A percentile compares a stretch with the other conserved stretches of the same genome.
Evolutionary conservation across 2,888 invertebrate species (phyloP).

Genomic region (Galerucella nymphaeae): DNA sequence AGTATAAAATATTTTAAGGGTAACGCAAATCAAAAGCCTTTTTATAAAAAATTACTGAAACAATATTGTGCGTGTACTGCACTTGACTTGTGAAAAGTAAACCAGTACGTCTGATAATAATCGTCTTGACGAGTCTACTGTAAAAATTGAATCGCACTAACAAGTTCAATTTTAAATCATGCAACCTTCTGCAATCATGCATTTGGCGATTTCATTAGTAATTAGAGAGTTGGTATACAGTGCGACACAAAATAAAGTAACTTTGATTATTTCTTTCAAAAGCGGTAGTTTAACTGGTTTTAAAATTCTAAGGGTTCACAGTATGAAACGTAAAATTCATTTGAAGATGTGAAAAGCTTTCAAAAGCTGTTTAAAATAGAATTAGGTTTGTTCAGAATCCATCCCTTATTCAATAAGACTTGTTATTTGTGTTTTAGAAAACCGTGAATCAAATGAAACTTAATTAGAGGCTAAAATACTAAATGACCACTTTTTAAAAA

Average conservation of each 20-base stretch:
- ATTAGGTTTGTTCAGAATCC: too few relatives aligned
- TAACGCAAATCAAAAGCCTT: too few relatives aligned
- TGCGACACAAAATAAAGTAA: background rate
- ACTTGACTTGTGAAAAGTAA: constrained; percentile 48
- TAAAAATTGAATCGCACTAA: constrained; percentile 36
- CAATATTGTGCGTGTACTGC: constrained; percentile 23
- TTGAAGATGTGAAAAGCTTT: too few relatives aligned
- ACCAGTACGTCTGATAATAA: constrained; percentile 47
- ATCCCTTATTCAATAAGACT: too few relatives aligned
- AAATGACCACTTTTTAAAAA: constrained; percentile 16
- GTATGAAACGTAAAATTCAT: background rate
- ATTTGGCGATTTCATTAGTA: constrained; percentile 19
- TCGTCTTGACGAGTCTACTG: constrained; percentile 29
- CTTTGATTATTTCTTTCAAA: too few relatives aligned
- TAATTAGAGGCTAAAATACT: background rate
- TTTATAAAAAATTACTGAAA: too few relatives aligned
- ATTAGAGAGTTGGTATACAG: constrained; percentile 9
- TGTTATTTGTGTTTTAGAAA: background rate
- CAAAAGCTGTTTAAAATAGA: too few relatives aligned
- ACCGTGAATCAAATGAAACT: background rate
- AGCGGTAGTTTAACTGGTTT: background rate
- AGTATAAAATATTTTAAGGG: too few relatives aligned
- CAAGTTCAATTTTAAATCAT: constrained; percentile 28
- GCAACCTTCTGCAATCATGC: constrained; percentile 19
- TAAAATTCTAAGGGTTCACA: background rate